These are phyloP conservation scores for Muscicapa comitata DNA, from an alignment of 2,797 vertebrate species.

Conservation along the genomic window DNA sequence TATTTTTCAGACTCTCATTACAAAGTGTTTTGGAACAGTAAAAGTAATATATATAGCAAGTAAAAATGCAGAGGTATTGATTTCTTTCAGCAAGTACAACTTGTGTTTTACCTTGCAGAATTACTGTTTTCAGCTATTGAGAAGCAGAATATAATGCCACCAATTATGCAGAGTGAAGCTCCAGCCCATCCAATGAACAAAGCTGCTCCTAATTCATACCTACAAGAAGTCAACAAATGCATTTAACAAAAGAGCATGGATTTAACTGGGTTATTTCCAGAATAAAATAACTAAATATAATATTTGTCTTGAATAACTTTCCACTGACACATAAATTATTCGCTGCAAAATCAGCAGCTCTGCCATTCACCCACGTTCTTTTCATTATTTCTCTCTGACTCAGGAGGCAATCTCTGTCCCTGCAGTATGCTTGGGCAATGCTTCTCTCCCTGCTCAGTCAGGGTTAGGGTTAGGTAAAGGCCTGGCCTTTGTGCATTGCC, in stretches of 20 bases:
- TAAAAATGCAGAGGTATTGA: neutral
- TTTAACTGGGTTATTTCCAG: neutral
- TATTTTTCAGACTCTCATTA: neutral
- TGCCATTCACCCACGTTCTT: rapidly evolving
- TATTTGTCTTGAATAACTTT: neutral
- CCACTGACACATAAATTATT: neutral
- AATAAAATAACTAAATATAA: neutral
- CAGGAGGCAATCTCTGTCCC: neutral
- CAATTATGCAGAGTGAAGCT: conserved; percentile 86
- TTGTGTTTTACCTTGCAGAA: conserved; percentile 73
- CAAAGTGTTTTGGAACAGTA: neutral
- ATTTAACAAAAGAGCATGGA: neutral
- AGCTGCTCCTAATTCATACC: conserved; percentile 92
- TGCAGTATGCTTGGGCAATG: neutral
- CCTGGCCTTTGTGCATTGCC: neutral
- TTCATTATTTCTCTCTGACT: neutral
- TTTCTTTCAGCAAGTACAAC: neutral
- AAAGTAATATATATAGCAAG: neutral
- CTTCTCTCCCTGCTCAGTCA: neutral
- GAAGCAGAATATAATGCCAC: conserved; percentile 88
- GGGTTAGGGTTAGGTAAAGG: neutral
- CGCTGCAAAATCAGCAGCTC: neutral
- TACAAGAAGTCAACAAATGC: conserved; percentile 65
- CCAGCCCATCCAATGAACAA: conserved; percentile 94
- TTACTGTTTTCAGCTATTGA: conserved; percentile 74